Evolutionary conservation across 2,113 vertebrate species (phyloP).

Genomic region (Heliornis fulica): DNA sequence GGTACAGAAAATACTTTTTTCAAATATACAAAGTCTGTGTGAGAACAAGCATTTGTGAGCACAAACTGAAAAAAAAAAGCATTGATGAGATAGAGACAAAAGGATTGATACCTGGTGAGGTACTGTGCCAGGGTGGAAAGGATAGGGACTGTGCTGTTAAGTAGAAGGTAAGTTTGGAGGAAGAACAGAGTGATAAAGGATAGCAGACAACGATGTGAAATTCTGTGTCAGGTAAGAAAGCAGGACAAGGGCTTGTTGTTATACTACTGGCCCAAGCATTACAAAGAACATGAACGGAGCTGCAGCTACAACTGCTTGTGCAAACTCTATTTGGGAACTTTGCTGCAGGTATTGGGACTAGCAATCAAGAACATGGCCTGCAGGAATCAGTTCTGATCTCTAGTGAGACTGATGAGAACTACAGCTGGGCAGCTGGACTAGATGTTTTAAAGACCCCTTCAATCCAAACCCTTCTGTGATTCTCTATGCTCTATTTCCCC

Average conservation of each 20-base stretch:
- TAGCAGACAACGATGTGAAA: not conserved
- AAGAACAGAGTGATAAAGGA: not conserved
- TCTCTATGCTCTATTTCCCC: not conserved
- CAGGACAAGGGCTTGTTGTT: not conserved
- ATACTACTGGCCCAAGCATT: not conserved
- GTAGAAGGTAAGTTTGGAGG: not conserved
- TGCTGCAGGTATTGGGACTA: not conserved
- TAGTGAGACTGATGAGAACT: not conserved
- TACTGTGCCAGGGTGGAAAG: not conserved
- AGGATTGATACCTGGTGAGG: not conserved
- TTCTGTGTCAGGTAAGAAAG: not conserved
- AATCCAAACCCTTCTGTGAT: not conserved
- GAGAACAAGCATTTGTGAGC: not conserved
- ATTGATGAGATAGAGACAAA: accelerated
- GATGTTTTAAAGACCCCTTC: not conserved
- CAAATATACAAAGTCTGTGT: not conserved
- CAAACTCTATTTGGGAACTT: not conserved
- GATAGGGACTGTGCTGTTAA: not conserved
- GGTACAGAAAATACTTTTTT: not conserved
- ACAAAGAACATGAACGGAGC: not conserved
- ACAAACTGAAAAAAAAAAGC: not conserved
- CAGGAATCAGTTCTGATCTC: not conserved
- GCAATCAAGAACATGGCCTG: accelerated
- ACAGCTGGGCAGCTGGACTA: not conserved
- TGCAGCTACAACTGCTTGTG: not conserved